Percentiles rank a stretch among this genome's conserved stretches.
phyloP scores from a whole-genome alignment of 2,113 vertebrate genomes.

The Paedocypris sp. region DNA sequence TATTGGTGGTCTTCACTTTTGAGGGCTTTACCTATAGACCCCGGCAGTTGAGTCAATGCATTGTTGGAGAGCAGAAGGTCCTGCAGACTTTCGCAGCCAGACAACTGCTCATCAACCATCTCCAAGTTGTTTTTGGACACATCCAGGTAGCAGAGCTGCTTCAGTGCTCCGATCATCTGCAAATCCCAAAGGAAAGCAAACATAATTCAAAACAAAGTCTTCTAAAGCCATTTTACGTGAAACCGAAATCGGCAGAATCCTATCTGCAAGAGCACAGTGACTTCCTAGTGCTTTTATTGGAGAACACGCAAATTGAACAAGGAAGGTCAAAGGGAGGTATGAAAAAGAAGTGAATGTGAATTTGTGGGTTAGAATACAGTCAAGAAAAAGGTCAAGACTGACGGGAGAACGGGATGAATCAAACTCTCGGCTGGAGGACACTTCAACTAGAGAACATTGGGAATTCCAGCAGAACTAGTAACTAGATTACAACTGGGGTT shows the following conservation, averaged over 20 bases:
- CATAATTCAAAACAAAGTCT: not conserved
- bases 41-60: constrained; percentile 84
- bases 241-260: too few relatives aligned
- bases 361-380: not conserved
- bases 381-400: not conserved
- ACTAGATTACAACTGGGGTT: not conserved
- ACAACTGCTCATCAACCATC: constrained; percentile 87
- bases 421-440: not conserved
- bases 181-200: constrained; percentile 24
- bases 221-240: too few relatives aligned
- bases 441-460: not conserved
- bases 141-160: constrained; percentile 87
- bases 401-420: not conserved
- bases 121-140: constrained; percentile 97
- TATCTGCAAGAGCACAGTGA: too few relatives aligned
- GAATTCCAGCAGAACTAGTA: not conserved
- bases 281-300: too few relatives aligned
- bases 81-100: constrained; percentile 85
- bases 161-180: constrained; percentile 84
- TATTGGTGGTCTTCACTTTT: too few relatives aligned
- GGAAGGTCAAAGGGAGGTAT: not conserved
- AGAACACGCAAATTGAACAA: too few relatives aligned
- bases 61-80: constrained; percentile 92
- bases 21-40: constrained; percentile 72
- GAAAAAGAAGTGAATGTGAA: not conserved